Conservation (phyloP, 2,797 vertebrate genomes). For the Bradypodion ventrale region DNA sequence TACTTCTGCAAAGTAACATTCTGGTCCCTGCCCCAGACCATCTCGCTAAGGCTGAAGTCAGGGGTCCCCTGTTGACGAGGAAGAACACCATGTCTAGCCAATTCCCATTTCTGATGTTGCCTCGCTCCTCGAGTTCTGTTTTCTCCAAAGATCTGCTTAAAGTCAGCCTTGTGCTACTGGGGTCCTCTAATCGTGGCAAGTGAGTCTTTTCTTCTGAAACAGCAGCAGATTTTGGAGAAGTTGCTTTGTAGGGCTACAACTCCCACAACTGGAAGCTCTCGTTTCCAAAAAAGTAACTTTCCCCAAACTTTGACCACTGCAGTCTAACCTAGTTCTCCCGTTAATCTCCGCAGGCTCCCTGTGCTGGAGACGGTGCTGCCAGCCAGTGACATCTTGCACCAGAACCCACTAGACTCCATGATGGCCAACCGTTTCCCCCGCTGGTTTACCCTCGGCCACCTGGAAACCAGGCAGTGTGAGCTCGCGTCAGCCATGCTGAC, state of each 20-base stretch:
- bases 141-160: not conserved
- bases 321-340: not conserved
- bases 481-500: slow-evolving; percentile 76
- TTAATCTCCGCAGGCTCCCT: slow-evolving; percentile 54
- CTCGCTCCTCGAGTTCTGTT: not conserved
- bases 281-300: not conserved
- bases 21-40: not conserved
- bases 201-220: not conserved
- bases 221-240: not conserved
- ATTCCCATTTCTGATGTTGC: not conserved
- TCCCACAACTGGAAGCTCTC: too few species aligned
- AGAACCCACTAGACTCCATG: slow-evolving; percentile 65
- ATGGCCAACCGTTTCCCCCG: slow-evolving; percentile 70
- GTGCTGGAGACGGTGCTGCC: slow-evolving; percentile 63
- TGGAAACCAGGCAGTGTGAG: slow-evolving; percentile 76
- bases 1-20: too few species aligned
- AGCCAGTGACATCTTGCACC: slow-evolving; percentile 51
- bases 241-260: too few species aligned
- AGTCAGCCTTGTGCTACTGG: not conserved
- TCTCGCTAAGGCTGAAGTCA: not conserved
- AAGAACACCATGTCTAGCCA: not conserved
- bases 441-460: slow-evolving; percentile 75
- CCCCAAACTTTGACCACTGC: not conserved
- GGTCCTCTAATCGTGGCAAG: too few species aligned
- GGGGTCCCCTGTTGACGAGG: too few species aligned